Evolutionary conservation across 2,888 invertebrate species (phyloP), one percentile per base, ranked within the genome.

Genomic region (Perizoma affinitatum): DNA sequence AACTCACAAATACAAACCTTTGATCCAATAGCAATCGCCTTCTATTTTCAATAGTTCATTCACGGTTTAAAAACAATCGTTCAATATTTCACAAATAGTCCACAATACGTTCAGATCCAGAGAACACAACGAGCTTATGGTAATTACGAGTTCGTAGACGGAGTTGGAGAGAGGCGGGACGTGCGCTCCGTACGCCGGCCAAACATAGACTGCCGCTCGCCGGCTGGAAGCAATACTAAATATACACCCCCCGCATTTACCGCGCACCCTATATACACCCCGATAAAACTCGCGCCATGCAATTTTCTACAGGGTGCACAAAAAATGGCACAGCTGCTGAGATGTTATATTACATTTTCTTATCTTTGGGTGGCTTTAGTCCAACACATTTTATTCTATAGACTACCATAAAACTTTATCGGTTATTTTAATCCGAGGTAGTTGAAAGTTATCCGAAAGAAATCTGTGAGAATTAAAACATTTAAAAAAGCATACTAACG

Each of bases 211-310:
- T 92, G 90, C 76, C 79, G 80, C 75, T 71, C 73, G 74, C 77
- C 74, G 73, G 79, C 75, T 75, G 73, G 74, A 71, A 80, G 80
- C 84, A 83, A 86, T 88, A 87, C 90, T 91, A 90, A 90, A 90
- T 90, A 92, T 87, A 90, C 88, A 87, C 88, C 89, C 89, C 87
- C 82, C 84, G 79, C 74, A 74, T 73, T 84, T 83, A 81, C 82
- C 89, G 88, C 90, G 87, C 89, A 63, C 55, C 63, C 63, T 63
- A 43, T 63, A 63, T 52, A 55, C 63, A 63, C 63, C 55, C 58
- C 49, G 48, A 43, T 51, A 40, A 50, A 58, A 56, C 63, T 81
- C 83, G 82, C 82, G 44, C 60, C 60, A 60, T 62, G 62, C 65
- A 65, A 62, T 63, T 58, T 62, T 55, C 50, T 63, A 63, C 62